phyloP scores from a whole-genome alignment of 2,888 invertebrate species.

The Noctua comes region DNA sequence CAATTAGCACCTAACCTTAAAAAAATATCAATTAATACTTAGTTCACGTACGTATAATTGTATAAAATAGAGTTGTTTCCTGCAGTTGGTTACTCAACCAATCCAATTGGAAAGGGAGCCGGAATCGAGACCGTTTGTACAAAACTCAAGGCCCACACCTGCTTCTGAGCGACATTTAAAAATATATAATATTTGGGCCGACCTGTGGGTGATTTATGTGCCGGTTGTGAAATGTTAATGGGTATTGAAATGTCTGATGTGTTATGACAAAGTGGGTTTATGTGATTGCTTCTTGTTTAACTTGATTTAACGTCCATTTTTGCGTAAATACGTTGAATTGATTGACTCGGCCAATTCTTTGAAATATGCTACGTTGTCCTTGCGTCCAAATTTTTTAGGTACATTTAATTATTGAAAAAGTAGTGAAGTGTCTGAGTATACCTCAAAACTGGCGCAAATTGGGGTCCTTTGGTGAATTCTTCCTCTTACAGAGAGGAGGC shows the following conservation, averaged over 20 bases:
- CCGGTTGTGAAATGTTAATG: slow-evolving; percentile 58
- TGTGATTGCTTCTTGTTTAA: slow-evolving; percentile 9
- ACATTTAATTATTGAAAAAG: not conserved
- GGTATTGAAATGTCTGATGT: slow-evolving; percentile 39
- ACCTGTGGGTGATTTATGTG: slow-evolving; percentile 68
- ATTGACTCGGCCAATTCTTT: too few species aligned
- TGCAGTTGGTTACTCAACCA: slow-evolving; percentile 75
- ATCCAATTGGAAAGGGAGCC: slow-evolving; percentile 87
- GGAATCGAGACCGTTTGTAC: slow-evolving; percentile 78
- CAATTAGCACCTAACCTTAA: slow-evolving; percentile 38
- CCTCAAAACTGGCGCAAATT: not conserved
- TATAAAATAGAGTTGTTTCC: slow-evolving; percentile 75
- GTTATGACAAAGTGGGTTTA: slow-evolving; percentile 38
- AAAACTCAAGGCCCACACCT: slow-evolving; percentile 83
- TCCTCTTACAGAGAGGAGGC: not conserved
- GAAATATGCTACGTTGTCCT: not conserved
- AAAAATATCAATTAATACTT: slow-evolving; percentile 65
- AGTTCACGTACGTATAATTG: slow-evolving; percentile 73
- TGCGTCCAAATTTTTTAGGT: not conserved
- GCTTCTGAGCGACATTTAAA: slow-evolving; percentile 77
- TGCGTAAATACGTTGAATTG: not conserved
- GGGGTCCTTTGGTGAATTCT: not conserved
- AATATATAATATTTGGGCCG: slow-evolving; percentile 71
- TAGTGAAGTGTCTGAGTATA: not conserved
- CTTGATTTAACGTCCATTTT: slow-evolving; percentile 9